A percentile compares a stretch with the other conserved stretches of the same genome.
Evolutionary conservation across 1,140 invertebrate genomes (phyloP).

Genomic region (Drosophila saltans): DNA sequence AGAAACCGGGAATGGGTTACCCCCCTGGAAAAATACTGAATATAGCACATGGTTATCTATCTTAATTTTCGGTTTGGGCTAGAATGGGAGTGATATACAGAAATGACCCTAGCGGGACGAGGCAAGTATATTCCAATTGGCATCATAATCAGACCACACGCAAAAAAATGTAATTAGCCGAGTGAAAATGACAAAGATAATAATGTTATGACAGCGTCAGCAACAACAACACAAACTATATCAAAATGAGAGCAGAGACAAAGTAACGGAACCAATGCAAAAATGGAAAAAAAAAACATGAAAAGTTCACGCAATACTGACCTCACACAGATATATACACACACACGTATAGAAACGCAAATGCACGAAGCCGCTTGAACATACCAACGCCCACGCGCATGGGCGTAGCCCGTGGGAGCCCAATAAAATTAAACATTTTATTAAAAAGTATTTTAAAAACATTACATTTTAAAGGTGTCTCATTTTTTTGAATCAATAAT

Average conservation of each 20-base stretch:
- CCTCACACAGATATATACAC: slow-evolving; percentile 43
- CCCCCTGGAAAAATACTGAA: too few relatives aligned
- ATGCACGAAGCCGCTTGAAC: slow-evolving; percentile 23
- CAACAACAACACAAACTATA: slow-evolving; percentile 19
- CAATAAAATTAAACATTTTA: too few relatives aligned
- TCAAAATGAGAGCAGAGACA: slow-evolving; percentile 28
- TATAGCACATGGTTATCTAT: background rate
- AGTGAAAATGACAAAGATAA: slow-evolving; percentile 30
- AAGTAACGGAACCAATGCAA: slow-evolving; percentile 37
- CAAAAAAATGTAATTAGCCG: slow-evolving; percentile 45
- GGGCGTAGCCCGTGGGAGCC: slow-evolving; percentile 1
- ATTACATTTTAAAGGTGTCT: background rate
- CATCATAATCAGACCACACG: slow-evolving; percentile 19
- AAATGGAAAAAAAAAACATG: slow-evolving; percentile 1
- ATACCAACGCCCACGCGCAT: slow-evolving; percentile 64
- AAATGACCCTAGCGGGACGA: too few relatives aligned
- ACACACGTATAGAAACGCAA: slow-evolving; percentile 6
- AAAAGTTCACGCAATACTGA: slow-evolving; percentile 63
- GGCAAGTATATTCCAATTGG: slow-evolving; percentile 43
- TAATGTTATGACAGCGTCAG: slow-evolving; percentile 9
- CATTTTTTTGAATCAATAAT: background rate
- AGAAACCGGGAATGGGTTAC: background rate
- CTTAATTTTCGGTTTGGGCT: background rate
- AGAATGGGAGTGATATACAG: background rate
- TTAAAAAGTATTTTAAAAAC: background rate